These are phyloP conservation scores for Deroptyus accipitrinus DNA, from an alignment of 2,113 vertebrate genomes.

Conservation along the genomic window DNA sequence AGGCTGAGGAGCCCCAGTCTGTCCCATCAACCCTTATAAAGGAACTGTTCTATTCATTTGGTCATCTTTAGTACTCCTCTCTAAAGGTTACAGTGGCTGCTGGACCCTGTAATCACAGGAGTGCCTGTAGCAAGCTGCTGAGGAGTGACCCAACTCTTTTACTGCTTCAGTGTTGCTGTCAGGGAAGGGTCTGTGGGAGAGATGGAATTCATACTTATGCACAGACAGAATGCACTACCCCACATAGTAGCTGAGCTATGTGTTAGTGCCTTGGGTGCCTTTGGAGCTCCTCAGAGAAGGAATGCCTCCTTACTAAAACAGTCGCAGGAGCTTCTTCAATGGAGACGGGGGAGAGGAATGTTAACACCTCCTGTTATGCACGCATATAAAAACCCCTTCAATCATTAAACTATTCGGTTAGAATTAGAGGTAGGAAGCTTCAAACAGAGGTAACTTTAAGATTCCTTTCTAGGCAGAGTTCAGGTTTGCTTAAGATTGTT, in stretches of 20 bases:
- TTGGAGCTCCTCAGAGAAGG: neutral
- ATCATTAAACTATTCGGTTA: neutral
- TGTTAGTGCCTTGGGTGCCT: neutral
- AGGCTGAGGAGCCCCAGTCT: neutral
- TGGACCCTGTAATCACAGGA: neutral
- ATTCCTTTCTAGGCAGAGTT: slow-evolving; percentile 32
- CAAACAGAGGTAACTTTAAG: slow-evolving; percentile 40
- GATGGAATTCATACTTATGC: neutral
- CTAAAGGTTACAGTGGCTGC: neutral
- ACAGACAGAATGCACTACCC: neutral
- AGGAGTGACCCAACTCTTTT: neutral
- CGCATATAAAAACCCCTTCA: neutral
- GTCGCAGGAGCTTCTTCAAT: neutral
- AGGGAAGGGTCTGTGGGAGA: neutral
- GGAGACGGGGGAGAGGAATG: neutral
- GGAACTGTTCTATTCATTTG: neutral
- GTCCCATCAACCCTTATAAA: neutral
- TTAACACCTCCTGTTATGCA: neutral
- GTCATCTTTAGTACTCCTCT: neutral
- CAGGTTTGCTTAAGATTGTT: slow-evolving; percentile 41
- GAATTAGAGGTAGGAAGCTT: slow-evolving; percentile 3
- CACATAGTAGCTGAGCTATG: neutral
- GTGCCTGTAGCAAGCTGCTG: neutral
- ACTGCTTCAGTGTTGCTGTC: neutral
- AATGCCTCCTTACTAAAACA: neutral